These are phyloP conservation scores for Papilio polyxenes DNA, from an alignment of 1,140 invertebrate genomes.

Conservation along the genomic window DNA sequence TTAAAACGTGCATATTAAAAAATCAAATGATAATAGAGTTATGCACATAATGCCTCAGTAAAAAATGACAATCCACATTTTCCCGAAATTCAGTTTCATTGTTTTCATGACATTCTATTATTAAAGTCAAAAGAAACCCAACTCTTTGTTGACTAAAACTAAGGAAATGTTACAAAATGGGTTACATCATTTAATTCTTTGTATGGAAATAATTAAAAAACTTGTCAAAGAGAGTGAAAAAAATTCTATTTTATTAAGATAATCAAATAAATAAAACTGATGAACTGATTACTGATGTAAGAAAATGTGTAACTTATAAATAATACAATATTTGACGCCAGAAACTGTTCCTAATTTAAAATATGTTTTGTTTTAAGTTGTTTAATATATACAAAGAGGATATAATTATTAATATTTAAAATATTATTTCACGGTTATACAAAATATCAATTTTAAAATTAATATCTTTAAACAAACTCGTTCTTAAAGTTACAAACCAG, in stretches of 20 bases:
- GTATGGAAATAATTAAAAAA: neutral
- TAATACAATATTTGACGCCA: too few relatives aligned
- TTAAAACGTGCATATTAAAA: too few relatives aligned
- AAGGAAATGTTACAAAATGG: conserved; percentile 7
- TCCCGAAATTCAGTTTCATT: conserved; percentile 7
- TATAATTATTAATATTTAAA: too few relatives aligned
- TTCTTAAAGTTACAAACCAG: neutral
- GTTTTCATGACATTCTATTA: neutral
- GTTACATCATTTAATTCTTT: conserved; percentile 1
- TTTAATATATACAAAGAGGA: too few relatives aligned
- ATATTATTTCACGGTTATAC: too few relatives aligned
- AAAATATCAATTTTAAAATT: too few relatives aligned
- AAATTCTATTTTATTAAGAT: neutral
- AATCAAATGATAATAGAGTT: too few relatives aligned
- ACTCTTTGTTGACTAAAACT: conserved; percentile 6
- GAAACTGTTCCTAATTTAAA: too few relatives aligned
- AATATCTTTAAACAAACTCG: neutral
- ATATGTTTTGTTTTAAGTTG: too few relatives aligned
- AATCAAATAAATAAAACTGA: neutral
- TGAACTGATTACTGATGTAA: neutral
- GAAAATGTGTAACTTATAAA: neutral
- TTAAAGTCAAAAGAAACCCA: conserved; percentile 1
- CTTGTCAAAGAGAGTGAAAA: neutral
- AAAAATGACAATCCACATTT: neutral
- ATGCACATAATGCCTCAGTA: neutral